These are phyloP conservation scores for Diorhabda elongata DNA, from an alignment of 1,140 invertebrate genomes.

Conservation along the genomic window DNA sequence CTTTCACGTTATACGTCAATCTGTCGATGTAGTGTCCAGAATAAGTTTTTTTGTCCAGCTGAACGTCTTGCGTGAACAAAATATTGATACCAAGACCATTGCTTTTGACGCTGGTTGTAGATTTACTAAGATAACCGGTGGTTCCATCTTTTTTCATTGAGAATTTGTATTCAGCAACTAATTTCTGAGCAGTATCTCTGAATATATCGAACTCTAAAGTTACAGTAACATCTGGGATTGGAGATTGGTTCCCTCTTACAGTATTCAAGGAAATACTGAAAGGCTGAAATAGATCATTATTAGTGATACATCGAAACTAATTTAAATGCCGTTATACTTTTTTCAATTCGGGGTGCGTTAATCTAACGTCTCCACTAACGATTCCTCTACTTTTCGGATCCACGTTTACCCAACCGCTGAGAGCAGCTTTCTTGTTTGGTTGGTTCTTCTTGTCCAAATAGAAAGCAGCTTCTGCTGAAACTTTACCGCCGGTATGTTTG, in stretches of 20 bases:
- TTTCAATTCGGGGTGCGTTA: constrained; percentile 60
- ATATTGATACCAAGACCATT: constrained; percentile 29
- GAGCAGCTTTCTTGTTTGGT: constrained; percentile 59
- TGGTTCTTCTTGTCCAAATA: constrained; percentile 68
- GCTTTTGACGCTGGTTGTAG: constrained; percentile 17
- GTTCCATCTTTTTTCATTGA: constrained; percentile 9
- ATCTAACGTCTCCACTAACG: constrained; percentile 55
- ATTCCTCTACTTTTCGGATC: constrained; percentile 44
- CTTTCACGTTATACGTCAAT: constrained; percentile 13
- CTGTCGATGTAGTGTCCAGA: constrained; percentile 2
- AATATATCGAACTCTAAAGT: constrained; percentile 56
- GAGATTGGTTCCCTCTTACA: neutral
- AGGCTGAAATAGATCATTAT: constrained; percentile 35
- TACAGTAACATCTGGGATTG: neutral
- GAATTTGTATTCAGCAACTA: constrained; percentile 48
- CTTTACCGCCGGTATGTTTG: constrained; percentile 41
- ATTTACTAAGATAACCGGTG: neutral
- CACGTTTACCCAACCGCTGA: constrained; percentile 47
- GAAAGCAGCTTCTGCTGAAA: constrained; percentile 52
- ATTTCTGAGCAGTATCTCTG: constrained; percentile 57
- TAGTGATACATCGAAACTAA: neutral
- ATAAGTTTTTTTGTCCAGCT: constrained; percentile 19
- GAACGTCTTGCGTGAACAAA: constrained; percentile 11
- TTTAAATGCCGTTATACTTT: constrained; percentile 50
- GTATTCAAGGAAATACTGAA: constrained; percentile 36